phyloP scores from a whole-genome alignment of 2,888 invertebrate species.

The Ichneumoninae sp. region DNA sequence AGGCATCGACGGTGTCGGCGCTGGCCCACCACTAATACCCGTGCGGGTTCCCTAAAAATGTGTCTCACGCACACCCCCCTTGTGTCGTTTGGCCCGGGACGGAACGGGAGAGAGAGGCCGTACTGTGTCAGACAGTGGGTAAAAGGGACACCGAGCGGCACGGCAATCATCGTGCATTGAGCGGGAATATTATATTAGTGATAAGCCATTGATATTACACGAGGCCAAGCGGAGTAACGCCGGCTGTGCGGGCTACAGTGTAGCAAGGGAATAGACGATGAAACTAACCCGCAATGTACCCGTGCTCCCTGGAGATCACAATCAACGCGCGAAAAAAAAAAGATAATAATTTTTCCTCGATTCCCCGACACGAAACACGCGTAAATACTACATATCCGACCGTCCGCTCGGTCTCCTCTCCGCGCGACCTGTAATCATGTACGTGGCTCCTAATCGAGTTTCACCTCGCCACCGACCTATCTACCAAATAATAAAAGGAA shows the following conservation, averaged over 20 bases:
- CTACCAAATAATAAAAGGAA: constrained; percentile 30
- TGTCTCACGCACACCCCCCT: constrained; percentile 36
- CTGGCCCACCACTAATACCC: constrained; percentile 28
- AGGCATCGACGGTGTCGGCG: constrained; percentile 4
- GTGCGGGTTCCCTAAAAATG: constrained; percentile 36
- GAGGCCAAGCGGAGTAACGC: constrained; percentile 63
- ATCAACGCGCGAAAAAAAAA: constrained; percentile 79
- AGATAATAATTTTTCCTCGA: constrained; percentile 76
- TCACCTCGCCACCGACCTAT: constrained; percentile 50
- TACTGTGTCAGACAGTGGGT: constrained; percentile 12
- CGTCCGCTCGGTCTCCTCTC: constrained; percentile 1
- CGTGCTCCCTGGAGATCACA: constrained; percentile 80
- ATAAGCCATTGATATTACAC: constrained; percentile 82
- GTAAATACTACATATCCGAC: constrained; percentile 1
- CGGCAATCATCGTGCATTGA: constrained; percentile 81
- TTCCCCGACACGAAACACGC: constrained; percentile 65
- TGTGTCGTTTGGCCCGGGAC: constrained; percentile 31
- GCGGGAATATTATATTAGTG: constrained; percentile 81
- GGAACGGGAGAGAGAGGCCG: constrained; percentile 4
- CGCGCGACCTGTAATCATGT: constrained; percentile 74
- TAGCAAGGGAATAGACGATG: constrained; percentile 56
- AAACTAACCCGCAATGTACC: constrained; percentile 65
- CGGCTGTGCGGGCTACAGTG: background rate
- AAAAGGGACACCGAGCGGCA: constrained; percentile 59
- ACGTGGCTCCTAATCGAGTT: constrained; percentile 75